Evolutionary conservation across 1,140 invertebrate species (phyloP).

Genomic region (Linepithema humile): DNA sequence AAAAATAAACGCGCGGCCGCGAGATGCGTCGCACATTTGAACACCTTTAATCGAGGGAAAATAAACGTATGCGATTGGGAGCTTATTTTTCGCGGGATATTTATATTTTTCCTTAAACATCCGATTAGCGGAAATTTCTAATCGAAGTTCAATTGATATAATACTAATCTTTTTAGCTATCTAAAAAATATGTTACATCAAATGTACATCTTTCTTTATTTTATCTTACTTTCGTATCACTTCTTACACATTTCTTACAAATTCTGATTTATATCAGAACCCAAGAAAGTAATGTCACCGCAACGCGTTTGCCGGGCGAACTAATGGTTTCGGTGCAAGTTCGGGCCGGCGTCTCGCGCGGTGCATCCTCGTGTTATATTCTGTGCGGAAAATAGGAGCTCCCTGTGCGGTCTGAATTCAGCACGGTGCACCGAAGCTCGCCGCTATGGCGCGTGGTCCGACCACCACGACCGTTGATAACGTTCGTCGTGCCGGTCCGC

Average conservation of each 20-base stretch:
- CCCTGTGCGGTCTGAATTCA: constrained; percentile 37
- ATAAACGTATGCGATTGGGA: neutral
- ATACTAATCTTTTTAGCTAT: neutral
- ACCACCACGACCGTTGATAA: constrained; percentile 46
- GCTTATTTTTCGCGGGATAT: constrained; percentile 10
- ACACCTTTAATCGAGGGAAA: neutral
- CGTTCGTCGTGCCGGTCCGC: constrained; percentile 14
- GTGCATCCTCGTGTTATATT: constrained; percentile 3
- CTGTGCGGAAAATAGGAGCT: constrained; percentile 37
- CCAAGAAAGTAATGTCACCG: neutral
- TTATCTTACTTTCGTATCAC: neutral
- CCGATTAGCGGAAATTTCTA: neutral
- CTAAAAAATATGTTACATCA: neutral
- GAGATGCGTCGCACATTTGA: neutral
- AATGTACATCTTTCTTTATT: neutral
- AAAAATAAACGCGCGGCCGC: constrained; percentile 33
- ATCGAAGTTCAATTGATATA: neutral
- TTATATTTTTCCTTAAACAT: neutral
- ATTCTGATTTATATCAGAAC: constrained; percentile 10
- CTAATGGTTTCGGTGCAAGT: constrained; percentile 43
- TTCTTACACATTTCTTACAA: neutral
- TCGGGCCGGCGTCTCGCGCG: neutral
- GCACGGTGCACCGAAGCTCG: constrained; percentile 51
- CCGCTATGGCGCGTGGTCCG: constrained; percentile 27
- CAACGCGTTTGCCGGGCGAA: constrained; percentile 42